Evolutionary conservation across 2,797 vertebrate species (phyloP).

Genomic region (Poeciliopsis infans): DNA sequence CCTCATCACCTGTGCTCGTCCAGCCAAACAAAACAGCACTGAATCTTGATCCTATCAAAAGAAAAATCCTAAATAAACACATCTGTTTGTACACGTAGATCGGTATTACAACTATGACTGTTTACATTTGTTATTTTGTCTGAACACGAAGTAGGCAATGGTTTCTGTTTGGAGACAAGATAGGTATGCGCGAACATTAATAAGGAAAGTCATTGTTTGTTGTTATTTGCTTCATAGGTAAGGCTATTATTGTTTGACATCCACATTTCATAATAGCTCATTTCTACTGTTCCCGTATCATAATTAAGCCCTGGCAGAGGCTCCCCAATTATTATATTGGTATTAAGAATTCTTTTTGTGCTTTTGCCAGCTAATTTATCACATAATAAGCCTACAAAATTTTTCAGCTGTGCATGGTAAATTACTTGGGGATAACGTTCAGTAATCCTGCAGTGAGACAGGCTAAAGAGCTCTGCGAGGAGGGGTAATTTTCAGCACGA

Average conservation of each 20-base stretch:
- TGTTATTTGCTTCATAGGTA: neutral
- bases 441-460: constrained; percentile 28
- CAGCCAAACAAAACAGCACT: neutral
- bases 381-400: constrained; percentile 23
- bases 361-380: constrained; percentile 21
- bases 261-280: neutral
- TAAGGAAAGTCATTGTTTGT: neutral
- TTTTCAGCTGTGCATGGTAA: constrained; percentile 33
- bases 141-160: neutral
- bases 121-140: neutral
- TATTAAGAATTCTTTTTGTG: constrained; percentile 22
- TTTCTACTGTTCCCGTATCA: constrained; percentile 1
- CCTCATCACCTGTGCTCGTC: neutral
- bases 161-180: neutral
- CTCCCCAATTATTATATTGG: constrained; percentile 4
- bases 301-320: constrained; percentile 10
- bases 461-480: constrained; percentile 23
- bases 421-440: constrained; percentile 24
- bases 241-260: neutral
- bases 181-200: neutral
- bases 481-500: constrained; percentile 52
- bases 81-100: neutral
- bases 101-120: neutral
- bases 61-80: neutral
- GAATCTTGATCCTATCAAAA: neutral